phyloP scores from a whole-genome alignment of 2,888 invertebrate species.

The Adelphocoris suturalis region DNA sequence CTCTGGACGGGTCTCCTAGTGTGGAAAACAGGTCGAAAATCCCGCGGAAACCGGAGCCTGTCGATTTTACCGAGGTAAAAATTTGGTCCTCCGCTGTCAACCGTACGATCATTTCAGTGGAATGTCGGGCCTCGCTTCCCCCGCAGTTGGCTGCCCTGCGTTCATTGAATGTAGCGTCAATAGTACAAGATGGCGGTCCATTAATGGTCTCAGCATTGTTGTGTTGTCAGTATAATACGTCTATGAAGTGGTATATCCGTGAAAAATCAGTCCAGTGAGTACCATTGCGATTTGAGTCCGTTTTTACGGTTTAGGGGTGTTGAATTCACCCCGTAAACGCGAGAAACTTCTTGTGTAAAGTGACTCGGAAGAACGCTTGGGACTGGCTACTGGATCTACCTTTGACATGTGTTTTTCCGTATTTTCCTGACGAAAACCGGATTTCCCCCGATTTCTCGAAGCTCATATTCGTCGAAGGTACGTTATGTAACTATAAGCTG shows the following conservation, averaged over 20 bases:
- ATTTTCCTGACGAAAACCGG: conserved; percentile 29
- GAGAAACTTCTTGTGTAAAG: neutral
- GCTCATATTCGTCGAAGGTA: neutral
- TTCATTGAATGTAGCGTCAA: conserved; percentile 63
- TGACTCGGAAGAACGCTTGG: conserved; percentile 47
- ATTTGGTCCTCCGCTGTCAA: neutral
- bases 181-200: conserved; percentile 62
- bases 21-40: conserved; percentile 4
- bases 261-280: neutral
- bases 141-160: conserved; percentile 48
- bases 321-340: neutral
- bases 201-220: conserved; percentile 52
- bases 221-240: conserved; percentile 53
- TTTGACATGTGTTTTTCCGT: conserved; percentile 41
- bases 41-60: neutral
- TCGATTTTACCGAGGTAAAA: neutral
- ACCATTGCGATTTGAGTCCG: neutral
- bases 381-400: neutral
- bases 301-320: neutral
- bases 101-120: conserved; percentile 43
- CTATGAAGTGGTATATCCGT: neutral
- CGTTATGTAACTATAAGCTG: neutral
- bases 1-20: neutral
- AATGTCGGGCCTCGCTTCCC: neutral
- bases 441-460: neutral